Evolutionary conservation across 2,113 vertebrate species (phyloP).

Genomic region (Axis porcinus): DNA sequence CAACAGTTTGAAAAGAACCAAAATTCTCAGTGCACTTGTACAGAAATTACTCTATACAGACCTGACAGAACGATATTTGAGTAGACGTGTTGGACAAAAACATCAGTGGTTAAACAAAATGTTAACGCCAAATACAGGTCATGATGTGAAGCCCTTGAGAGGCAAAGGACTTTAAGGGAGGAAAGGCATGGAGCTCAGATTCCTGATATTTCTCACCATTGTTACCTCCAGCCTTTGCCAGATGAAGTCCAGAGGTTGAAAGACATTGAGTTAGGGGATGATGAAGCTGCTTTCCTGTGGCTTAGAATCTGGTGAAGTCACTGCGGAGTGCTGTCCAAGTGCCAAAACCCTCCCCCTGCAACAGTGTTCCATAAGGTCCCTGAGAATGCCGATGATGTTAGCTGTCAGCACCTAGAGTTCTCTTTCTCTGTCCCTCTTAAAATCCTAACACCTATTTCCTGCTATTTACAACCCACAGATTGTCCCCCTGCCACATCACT

Average conservation of each 20-base stretch:
- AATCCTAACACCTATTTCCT: slow-evolving; percentile 49
- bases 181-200: neutral
- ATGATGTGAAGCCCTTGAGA: neutral
- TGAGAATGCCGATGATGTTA: neutral
- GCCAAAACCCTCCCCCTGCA: neutral
- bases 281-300: slow-evolving; percentile 22
- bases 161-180: neutral
- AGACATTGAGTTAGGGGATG: neutral
- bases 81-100: neutral
- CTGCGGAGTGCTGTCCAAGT: neutral
- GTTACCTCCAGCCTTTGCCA: neutral
- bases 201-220: neutral
- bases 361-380: neutral
- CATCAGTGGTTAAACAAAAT: neutral
- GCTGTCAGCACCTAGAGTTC: neutral
- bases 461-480: slow-evolving; percentile 10
- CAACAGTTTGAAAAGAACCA: neutral
- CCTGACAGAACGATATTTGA: neutral
- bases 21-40: neutral
- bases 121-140: neutral
- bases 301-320: slow-evolving; percentile 19
- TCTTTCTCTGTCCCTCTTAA: neutral
- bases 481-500: neutral
- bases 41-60: neutral
- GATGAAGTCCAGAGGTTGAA: slow-evolving; percentile 11